Percentiles rank a stretch among this genome's conserved stretches.
Evolutionary conservation across 92 coral and sea anemone genomes (phyloP).

Genomic region (Isaurus tuberculatus): DNA sequence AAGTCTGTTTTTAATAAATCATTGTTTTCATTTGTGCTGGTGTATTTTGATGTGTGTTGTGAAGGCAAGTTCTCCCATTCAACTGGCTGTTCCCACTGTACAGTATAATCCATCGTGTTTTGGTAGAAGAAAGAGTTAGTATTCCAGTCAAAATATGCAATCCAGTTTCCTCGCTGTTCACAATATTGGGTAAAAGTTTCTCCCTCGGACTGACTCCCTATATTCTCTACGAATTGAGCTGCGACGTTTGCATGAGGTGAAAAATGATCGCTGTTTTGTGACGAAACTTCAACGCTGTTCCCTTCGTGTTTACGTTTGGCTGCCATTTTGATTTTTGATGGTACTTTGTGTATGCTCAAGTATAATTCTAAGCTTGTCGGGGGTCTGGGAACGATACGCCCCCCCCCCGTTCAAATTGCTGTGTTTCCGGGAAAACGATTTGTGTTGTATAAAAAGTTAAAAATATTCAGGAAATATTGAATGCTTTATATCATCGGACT

Average conservation of each 20-base stretch:
- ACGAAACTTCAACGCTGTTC: background rate
- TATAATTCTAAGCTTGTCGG: background rate
- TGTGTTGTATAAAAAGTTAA: background rate
- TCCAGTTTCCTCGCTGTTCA: constrained; percentile 94
- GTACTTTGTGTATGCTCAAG: constrained; percentile 35
- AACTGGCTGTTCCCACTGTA: constrained; percentile 91
- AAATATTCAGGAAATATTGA: too few species aligned
- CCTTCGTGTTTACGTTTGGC: constrained; percentile 62
- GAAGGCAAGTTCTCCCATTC: constrained; percentile 89
- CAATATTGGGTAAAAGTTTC: constrained; percentile 53
- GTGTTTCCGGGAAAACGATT: background rate
- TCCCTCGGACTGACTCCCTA: background rate
- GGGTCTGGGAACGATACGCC: background rate
- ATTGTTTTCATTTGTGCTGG: background rate
- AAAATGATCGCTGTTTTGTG: background rate
- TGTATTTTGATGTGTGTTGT: constrained; percentile 59
- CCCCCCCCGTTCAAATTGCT: background rate
- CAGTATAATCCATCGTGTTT: constrained; percentile 64
- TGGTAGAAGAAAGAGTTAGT: constrained; percentile 84
- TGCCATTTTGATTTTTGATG: constrained; percentile 67
- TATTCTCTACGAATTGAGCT: background rate
- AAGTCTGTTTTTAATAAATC: background rate
- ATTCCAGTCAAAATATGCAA: constrained; percentile 79
- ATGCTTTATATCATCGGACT: too few species aligned
- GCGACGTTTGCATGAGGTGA: background rate